Base-by-base conservation (phyloP, 1,140 invertebrate species). In the Stegodyphus mimosarum region DNA sequence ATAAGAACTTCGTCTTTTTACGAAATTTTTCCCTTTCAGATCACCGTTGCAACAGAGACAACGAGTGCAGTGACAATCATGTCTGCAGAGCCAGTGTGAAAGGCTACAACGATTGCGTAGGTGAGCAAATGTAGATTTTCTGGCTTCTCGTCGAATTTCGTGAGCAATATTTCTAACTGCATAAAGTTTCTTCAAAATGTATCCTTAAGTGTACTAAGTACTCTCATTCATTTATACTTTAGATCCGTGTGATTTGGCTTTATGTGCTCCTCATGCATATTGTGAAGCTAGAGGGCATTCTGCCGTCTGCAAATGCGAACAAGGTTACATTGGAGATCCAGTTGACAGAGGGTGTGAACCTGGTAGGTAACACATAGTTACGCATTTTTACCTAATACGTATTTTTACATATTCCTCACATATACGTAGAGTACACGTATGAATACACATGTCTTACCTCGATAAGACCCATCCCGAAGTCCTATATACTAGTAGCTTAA, bases 41-140 rank as follows among this genome's bases (percentile, higher is more conserved):
- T 69, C 94, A 97, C 90, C 95, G 94, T 88, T 97, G 96, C 89
- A 91, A 92, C 13, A 92, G 93, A 86, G 88, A 89, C 50, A 93
- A 93, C 80, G 95, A 95, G 18, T 97, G 96, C 90, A 95, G 94
- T n/a, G 93, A 94, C 55, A 94, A 94, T 66, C 95, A 96, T 0
- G 91, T 93, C 76, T 99, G 97, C 90, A 93, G 94, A 87, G 98
- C 97, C 89, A 93, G 93, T 6, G 91, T 94, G 87, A 96, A 95
- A 72, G 94, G 94, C 9, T 97, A 94, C 89, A 95, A 94, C 51
- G 87, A 87, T 70, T 89, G 88, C 64, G 52, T 87, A 18, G 87
- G 87, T 87, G 66, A 78, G 76, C 52, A 10, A 33, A 17, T 67
- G 13, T 50, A 11, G 18, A 18, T 67, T 67, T 60, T 60, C 5